These are phyloP conservation scores for Platypus cylindrus DNA, from an alignment of 2,888 invertebrate genomes.

Conservation along the genomic window DNA sequence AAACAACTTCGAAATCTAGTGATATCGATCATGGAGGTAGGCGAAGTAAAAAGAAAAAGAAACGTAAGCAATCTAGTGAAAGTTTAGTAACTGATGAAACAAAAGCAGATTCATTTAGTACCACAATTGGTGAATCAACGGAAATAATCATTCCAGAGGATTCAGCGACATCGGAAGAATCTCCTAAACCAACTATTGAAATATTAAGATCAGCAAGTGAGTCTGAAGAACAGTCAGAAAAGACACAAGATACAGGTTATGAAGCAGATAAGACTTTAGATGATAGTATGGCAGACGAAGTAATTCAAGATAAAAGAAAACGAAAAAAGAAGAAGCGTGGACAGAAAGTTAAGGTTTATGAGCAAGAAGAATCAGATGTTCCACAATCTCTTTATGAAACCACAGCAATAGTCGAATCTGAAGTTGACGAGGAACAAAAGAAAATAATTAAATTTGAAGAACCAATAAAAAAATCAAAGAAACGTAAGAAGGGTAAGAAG, in stretches of 20 bases:
- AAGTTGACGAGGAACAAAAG: slow-evolving; percentile 20
- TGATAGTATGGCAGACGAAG: slow-evolving; percentile 40
- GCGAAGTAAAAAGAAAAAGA: slow-evolving; percentile 52
- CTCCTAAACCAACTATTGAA: slow-evolving; percentile 41
- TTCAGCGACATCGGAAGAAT: slow-evolving; percentile 37
- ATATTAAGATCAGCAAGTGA: slow-evolving; percentile 23
- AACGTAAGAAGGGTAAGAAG: slow-evolving; percentile 31
- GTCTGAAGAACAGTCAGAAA: slow-evolving; percentile 29
- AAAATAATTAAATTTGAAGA: slow-evolving; percentile 18
- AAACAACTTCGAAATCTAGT: slow-evolving; percentile 28
- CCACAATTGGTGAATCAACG: slow-evolving; percentile 42
- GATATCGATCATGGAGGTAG: slow-evolving; percentile 40
- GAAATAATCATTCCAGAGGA: slow-evolving; percentile 41
- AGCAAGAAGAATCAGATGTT: slow-evolving; percentile 37
- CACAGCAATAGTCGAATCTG: slow-evolving; percentile 33
- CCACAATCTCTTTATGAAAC: slow-evolving; percentile 38
- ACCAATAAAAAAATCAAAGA: slow-evolving; percentile 30
- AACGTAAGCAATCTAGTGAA: slow-evolving; percentile 38
- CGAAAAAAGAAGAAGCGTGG: slow-evolving; percentile 33
- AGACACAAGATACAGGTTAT: slow-evolving; percentile 52
- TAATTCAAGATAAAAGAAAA: slow-evolving; percentile 33
- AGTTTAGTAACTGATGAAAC: slow-evolving; percentile 18
- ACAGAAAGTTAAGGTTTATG: slow-evolving; percentile 39
- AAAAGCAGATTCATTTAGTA: slow-evolving; percentile 30
- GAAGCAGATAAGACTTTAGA: slow-evolving; percentile 57